phyloP scores from a whole-genome alignment of 2,113 vertebrate species.

The Thalassoma bifasciatum region DNA sequence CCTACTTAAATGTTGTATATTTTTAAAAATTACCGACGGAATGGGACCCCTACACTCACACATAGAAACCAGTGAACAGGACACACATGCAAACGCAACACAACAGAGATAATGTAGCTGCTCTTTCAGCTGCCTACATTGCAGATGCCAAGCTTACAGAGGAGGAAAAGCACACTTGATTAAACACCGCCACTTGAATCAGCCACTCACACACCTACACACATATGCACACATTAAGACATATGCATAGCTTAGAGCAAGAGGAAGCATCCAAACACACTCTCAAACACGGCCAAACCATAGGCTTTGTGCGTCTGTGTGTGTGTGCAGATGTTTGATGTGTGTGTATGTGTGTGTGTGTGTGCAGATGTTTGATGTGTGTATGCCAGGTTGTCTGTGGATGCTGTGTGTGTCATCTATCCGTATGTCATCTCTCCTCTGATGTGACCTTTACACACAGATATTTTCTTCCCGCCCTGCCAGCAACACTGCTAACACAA shows the following conservation, averaged over 20 bases:
- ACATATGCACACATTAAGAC: slow-evolving; percentile 35
- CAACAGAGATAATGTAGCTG: slow-evolving; percentile 37
- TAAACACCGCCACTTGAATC: slow-evolving; percentile 67
- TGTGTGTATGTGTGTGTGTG: slow-evolving; percentile 24
- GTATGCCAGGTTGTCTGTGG: slow-evolving; percentile 10
- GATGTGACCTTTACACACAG: slow-evolving; percentile 82
- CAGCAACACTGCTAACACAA: slow-evolving; percentile 84
- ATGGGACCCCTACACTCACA: neutral
- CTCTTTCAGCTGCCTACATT: slow-evolving; percentile 55
- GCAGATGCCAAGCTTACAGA: slow-evolving; percentile 57
- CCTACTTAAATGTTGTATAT: slow-evolving; percentile 22
- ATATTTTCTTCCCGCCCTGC: slow-evolving; percentile 73
- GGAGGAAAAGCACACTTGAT: slow-evolving; percentile 70
- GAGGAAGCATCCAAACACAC: slow-evolving; percentile 19
- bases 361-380: slow-evolving; percentile 7
- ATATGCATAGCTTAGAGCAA: slow-evolving; percentile 52
- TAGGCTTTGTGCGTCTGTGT: slow-evolving; percentile 4
- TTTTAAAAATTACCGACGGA: slow-evolving; percentile 29
- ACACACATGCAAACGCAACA: slow-evolving; percentile 25
- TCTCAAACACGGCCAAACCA: slow-evolving; percentile 29
- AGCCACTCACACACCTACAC: slow-evolving; percentile 54
- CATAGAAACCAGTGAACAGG: slow-evolving; percentile 6
- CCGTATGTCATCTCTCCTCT: slow-evolving; percentile 72
- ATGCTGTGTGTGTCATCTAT: slow-evolving; percentile 58
- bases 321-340: slow-evolving; percentile 10